Percentiles rank a stretch among this genome's conserved stretches.
Evolutionary conservation across 2,888 invertebrate species (phyloP).

Genomic region (Entomobrya multifasciata): DNA sequence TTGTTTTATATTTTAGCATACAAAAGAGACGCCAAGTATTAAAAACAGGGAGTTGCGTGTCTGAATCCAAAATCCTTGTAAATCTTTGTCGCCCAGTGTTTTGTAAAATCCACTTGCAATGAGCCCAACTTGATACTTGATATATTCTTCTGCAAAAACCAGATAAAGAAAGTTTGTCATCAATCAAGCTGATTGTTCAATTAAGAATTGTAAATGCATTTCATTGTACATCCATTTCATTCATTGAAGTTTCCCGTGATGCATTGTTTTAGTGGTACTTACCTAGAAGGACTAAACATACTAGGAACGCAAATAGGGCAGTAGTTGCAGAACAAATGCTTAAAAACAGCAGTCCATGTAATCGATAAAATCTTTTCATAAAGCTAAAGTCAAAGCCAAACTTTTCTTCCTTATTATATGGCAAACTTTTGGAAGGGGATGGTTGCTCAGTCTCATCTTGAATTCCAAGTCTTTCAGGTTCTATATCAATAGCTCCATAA

Average conservation of each 20-base stretch:
- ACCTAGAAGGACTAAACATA: conserved; percentile 73
- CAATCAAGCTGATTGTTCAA: neutral
- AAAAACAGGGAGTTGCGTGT: conserved; percentile 78
- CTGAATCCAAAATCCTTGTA: conserved; percentile 81
- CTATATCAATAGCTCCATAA: conserved; percentile 22
- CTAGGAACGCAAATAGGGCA: conserved; percentile 72
- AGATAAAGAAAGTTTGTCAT: neutral
- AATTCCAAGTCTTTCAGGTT: neutral
- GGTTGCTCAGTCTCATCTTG: conserved; percentile 2
- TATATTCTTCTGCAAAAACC: conserved; percentile 82
- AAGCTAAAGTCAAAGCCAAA: conserved; percentile 70
- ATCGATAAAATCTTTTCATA: conserved; percentile 75
- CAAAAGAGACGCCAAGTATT: conserved; percentile 81
- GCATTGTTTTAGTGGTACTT: no score
- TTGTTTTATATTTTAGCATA: conserved; percentile 79
- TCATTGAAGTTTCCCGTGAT: no score
- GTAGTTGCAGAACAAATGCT: conserved; percentile 74
- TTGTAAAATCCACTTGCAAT: conserved; percentile 83
- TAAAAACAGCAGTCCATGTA: conserved; percentile 76
- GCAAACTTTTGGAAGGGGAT: neutral
- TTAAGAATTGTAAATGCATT: no score
- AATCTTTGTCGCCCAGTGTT: conserved; percentile 82
- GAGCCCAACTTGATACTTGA: conserved; percentile 83
- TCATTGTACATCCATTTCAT: no score
- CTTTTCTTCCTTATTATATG: conserved; percentile 49